Evolutionary conservation across 2,113 vertebrate species (phyloP).

Genomic region (Bos javanicus): DNA sequence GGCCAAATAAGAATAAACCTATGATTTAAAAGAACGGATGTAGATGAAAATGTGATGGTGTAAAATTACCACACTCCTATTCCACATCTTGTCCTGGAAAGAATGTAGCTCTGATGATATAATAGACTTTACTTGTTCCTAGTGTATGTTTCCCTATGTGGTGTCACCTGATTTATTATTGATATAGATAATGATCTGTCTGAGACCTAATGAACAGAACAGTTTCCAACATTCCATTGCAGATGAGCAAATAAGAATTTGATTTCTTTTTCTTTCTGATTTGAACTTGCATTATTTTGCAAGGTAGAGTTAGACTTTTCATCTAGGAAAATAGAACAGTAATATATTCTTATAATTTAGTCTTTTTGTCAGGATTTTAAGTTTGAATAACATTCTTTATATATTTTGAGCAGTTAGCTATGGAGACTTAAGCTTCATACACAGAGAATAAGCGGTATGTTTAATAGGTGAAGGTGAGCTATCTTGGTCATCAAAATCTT

Average conservation of each 20-base stretch:
- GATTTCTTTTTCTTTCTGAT: background rate
- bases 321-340: background rate
- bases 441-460: background rate
- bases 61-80: background rate
- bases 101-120: background rate
- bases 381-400: background rate
- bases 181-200: background rate
- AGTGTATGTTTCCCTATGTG: constrained; percentile 6
- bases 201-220: background rate
- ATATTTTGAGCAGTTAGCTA: background rate
- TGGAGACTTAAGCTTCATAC: background rate
- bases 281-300: background rate
- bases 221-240: background rate
- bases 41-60: background rate
- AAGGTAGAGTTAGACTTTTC: background rate
- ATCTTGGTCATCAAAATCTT: background rate
- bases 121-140: background rate
- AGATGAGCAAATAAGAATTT: background rate
- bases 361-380: background rate
- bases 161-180: constrained; percentile 35
- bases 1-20: constrained; percentile 33
- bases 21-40: background rate
- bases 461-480: background rate
- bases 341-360: background rate
- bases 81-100: constrained; percentile 13